A percentile compares a stretch with the other conserved stretches of the same genome.
Evolutionary conservation across 2,113 vertebrate genomes (phyloP).

Genomic region (Struthidea cinerea): DNA sequence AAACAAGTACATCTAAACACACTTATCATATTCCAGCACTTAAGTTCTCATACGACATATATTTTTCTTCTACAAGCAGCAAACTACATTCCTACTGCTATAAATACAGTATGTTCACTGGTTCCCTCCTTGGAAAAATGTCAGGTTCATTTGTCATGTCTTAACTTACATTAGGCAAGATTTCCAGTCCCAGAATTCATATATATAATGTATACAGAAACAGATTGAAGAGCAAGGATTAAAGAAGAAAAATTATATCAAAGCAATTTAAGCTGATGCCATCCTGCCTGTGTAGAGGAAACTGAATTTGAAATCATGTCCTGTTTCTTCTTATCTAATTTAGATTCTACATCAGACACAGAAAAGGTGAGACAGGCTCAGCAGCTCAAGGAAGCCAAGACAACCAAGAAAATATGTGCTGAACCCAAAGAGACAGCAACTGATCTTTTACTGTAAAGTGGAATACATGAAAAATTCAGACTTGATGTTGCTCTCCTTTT

Average conservation of each 20-base stretch:
- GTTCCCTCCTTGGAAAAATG: conserved; percentile 56
- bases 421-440: background rate
- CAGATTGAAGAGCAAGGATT: conserved; percentile 55
- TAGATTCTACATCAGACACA: conserved; percentile 36
- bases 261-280: conserved; percentile 25
- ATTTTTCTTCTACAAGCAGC: conserved; percentile 28
- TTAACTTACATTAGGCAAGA: conserved; percentile 58
- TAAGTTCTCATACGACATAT: background rate
- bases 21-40: background rate
- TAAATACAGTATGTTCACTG: conserved; percentile 56
- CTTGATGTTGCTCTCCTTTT: background rate
- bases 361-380: conserved; percentile 20
- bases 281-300: background rate
- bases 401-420: background rate
- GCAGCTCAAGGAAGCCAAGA: conserved; percentile 7
- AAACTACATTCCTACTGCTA: conserved; percentile 46
- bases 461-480: background rate
- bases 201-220: conserved; percentile 33
- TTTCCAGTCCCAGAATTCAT: conserved; percentile 42
- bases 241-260: conserved; percentile 37
- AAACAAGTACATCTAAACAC: background rate
- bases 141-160: conserved; percentile 62
- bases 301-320: conserved; percentile 43
- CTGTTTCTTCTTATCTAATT: conserved; percentile 48
- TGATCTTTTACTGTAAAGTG: background rate